These are phyloP conservation scores for Darevskia mixta DNA, from an alignment of 2,797 vertebrate genomes.

Conservation along the genomic window DNA sequence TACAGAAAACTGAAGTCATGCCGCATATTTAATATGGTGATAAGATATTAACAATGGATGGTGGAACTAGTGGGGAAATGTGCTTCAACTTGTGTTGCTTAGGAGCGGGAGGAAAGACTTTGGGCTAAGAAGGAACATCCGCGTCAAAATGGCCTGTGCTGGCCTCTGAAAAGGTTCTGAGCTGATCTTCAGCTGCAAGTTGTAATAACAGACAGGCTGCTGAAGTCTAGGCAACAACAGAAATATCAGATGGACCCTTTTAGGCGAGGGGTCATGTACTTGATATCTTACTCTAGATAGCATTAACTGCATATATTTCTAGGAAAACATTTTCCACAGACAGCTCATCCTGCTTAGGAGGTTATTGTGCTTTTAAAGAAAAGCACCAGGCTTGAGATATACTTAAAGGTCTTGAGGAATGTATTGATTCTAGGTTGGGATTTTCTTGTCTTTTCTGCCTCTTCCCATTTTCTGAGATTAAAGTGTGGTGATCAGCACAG, in stretches of 20 bases:
- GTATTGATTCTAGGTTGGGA: background rate
- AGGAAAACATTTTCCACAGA: background rate
- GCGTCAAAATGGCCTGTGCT: background rate
- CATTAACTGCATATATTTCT: background rate
- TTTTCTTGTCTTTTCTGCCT: conserved; percentile 14
- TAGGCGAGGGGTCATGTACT: background rate
- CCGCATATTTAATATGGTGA: background rate
- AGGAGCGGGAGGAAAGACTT: background rate
- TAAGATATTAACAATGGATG: background rate
- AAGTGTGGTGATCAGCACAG: conserved; percentile 16
- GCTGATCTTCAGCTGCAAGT: background rate
- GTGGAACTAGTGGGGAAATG: too few species aligned
- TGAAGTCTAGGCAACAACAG: background rate
- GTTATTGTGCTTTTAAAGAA: background rate
- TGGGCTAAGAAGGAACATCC: too few species aligned
- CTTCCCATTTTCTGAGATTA: background rate
- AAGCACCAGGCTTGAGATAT: background rate
- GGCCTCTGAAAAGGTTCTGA: background rate
- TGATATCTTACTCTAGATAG: background rate
- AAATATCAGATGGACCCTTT: background rate
- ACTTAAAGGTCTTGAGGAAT: background rate
- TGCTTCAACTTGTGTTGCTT: background rate
- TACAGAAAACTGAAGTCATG: background rate
- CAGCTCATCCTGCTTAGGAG: background rate
- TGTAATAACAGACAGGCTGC: background rate